Evolutionary conservation across 2,797 vertebrate species (phyloP), one percentile per base, ranked within the genome.

Genomic region (Xenopus petersii): DNA sequence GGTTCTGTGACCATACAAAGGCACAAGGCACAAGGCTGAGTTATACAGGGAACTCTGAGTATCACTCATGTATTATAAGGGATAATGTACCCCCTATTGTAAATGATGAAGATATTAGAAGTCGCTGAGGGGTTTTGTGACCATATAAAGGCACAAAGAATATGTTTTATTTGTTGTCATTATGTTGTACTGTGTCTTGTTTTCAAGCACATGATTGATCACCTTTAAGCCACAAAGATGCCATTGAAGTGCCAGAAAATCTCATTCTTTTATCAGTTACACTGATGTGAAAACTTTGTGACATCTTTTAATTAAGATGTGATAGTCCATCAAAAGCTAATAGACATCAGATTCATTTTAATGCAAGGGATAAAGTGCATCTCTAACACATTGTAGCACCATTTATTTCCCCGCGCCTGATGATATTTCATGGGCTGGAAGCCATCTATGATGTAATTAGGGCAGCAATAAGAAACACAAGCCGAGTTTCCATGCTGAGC

Each of bases 361-460:
- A 49, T 76, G 4, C 0, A 36, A 36, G 8, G 15, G 33, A 75
- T 77, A 80, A 75, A 65, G 61, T 65, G 60, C 51, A 70, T 70
- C 68, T 68, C 17, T 49, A 67, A 69, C 68, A 69, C 65, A 78
- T 78, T 73, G 62, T 56, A 77, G 49, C 15, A 48, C 65, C 42
- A 69, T 78, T 73, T 78, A 49, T 68, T 58, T 73, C 58, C 21
- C 33, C 49, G 64, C 15, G 51, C 59, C 47, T 64, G 75, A n/a
- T 69, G 75, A 69, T 64, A 60, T 64, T 59, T 69, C 59, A 78
- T 78, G 66, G 75, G 49, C 60, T 59, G 4, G 6, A 24, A 36
- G 70, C 71, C 70, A 74, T 70, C 61, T 46, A 69, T 70, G 68
- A 74, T 69, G 66, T 70, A 70, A 74, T 79, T 79, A 74, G 62